These are phyloP conservation scores for Teleopsis dalmanni DNA, from an alignment of 1,140 invertebrate genomes.

Conservation along the genomic window DNA sequence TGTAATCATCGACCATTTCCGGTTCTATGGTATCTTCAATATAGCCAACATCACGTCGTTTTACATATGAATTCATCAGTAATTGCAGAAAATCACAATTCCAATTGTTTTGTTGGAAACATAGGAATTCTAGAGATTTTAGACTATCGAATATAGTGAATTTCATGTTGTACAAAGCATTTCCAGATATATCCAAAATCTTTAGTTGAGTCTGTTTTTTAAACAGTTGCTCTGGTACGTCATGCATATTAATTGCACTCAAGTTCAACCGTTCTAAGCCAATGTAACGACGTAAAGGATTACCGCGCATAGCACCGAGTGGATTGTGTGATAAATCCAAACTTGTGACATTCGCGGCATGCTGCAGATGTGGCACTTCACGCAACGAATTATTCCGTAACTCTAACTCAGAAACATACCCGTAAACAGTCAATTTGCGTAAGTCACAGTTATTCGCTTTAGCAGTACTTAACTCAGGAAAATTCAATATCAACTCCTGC, in stretches of 20 bases:
- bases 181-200: conserved; percentile 33
- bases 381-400: conserved; percentile 38
- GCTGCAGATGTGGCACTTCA: conserved; percentile 32
- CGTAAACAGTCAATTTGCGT: conserved; percentile 27
- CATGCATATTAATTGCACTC: conserved; percentile 26
- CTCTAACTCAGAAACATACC: conserved; percentile 26
- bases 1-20: conserved; percentile 37
- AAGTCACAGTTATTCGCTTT: conserved; percentile 31
- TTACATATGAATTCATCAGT: conserved; percentile 37
- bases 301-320: conserved; percentile 30
- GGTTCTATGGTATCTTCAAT: conserved; percentile 36
- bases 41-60: conserved; percentile 32
- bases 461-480: conserved; percentile 20
- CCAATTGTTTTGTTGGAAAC: conserved; percentile 42
- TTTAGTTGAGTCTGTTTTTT: conserved; percentile 35
- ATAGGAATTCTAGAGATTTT: conserved; percentile 39
- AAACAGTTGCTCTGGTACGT: conserved; percentile 31
- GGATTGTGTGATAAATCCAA: conserved; percentile 37
- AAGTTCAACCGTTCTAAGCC: conserved; percentile 27
- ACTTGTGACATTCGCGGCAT: conserved; percentile 28
- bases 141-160: conserved; percentile 29
- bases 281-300: conserved; percentile 30
- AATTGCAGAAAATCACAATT: conserved; percentile 40
- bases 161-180: conserved; percentile 33
- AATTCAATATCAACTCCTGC: conserved; percentile 35